Evolutionary conservation across 2,113 vertebrate species (phyloP), one percentile per base, ranked within the genome.

Genomic region (Plotosus lineatus): DNA sequence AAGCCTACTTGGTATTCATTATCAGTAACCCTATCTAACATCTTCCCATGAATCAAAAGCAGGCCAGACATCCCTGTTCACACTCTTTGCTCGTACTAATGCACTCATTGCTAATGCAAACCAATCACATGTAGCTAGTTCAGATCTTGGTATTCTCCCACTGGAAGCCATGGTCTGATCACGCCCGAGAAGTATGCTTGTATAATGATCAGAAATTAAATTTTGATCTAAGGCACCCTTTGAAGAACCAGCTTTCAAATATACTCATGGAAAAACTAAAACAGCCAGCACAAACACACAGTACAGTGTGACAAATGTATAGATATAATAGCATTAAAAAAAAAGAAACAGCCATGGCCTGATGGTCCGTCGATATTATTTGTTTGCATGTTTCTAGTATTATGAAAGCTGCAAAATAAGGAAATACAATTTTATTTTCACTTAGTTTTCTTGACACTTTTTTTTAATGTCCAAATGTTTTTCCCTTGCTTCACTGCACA

Each of bases 1-100:
- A 76, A 76, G 72, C 40, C 84, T 83, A 78, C 84, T 85, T 82
- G 78, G 72, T 80, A 85, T 83, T 85, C 84, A 73, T 61, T 40
- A 63, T 58, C 66, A 72, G 77, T 42, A 55, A 31, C 73, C 65
- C 80, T 73, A 46, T 66, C 56, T 77, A 48, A 83, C 81, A 69
- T 72, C 77, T 66, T 53, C 46, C 42, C 65, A 61, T 82, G 61
- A 69, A 83, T 73, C 82, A 82, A 71, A 83, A 48, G 60, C 53
- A 71, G 65, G 26, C 51, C 46, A 58, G 65, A 83, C 38, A 75
- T 78, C 65, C 33, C 55, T 3, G 31, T 77, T 71, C 74, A 71
- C 31, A 61, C 23, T 61, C 50, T 6, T 28, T n/a, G 46, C 58
- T 46, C 28, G 21, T 21, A 56, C 17, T 65, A 65, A 82, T 79